These are phyloP conservation scores for Macrostomum lignano DNA, from an alignment of 1,140 invertebrate genomes.

Conservation along the genomic window DNA sequence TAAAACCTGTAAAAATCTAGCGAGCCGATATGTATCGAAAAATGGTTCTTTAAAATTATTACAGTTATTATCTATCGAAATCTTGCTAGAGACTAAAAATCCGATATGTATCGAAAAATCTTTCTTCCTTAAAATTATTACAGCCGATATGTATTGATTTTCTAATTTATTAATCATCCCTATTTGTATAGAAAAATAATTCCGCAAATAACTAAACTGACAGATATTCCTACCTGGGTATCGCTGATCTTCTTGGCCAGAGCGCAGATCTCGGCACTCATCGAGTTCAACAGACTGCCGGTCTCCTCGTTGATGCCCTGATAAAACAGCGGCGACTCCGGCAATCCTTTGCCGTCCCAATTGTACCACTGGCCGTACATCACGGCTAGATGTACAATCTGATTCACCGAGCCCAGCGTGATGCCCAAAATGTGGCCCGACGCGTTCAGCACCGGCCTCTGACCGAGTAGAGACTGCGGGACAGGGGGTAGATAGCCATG, in stretches of 20 bases:
- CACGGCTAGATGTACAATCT: constrained; percentile 11
- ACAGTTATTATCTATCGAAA: too few species aligned
- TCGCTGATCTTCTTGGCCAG: constrained; percentile 6
- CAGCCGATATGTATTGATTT: too few species aligned
- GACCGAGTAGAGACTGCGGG: constrained; percentile 2
- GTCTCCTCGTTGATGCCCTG: constrained; percentile 11
- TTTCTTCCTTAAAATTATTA: too few species aligned
- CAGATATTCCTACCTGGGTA: too few species aligned
- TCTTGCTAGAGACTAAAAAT: too few species aligned
- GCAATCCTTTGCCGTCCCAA: constrained; percentile 14
- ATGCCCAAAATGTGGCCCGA: constrained; percentile 4
- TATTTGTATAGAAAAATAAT: too few species aligned
- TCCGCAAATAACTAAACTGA: too few species aligned
- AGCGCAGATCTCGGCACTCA: constrained; percentile 8
- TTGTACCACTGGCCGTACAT: constrained; percentile 13
- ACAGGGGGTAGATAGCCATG: not conserved
- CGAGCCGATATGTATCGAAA: too few species aligned
- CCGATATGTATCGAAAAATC: too few species aligned
- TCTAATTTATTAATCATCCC: too few species aligned
- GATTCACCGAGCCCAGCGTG: constrained; percentile 1
- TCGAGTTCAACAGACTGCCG: constrained; percentile 9
- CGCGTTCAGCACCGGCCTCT: constrained; percentile 1
- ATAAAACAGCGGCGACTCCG: constrained; percentile 12
- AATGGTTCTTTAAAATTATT: too few species aligned
- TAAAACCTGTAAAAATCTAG: too few species aligned